Conservation (phyloP, 2,797 vertebrate genomes). For the Eospalax fontanierii region DNA sequence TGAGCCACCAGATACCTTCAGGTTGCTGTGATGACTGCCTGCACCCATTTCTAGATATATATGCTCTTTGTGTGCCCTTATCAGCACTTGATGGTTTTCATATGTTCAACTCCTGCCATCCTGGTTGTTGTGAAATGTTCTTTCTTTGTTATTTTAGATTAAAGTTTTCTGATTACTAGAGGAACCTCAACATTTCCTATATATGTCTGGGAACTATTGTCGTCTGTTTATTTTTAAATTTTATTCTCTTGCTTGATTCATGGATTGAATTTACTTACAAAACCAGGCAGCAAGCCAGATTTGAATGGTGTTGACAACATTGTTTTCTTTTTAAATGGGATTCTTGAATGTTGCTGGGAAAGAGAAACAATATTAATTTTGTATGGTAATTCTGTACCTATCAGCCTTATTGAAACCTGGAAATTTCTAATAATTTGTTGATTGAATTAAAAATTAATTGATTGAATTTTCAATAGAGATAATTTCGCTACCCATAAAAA, state of each 20-base stretch:
- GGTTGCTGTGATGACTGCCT: neutral
- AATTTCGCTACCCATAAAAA: neutral
- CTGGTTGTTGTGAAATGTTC: neutral
- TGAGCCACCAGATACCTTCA: neutral
- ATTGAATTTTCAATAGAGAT: conserved; percentile 21
- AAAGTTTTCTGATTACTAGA: conserved; percentile 34
- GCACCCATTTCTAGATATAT: neutral
- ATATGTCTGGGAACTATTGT: neutral
- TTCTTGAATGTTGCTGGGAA: neutral
- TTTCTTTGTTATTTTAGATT: conserved; percentile 27
- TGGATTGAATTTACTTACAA: conserved; percentile 33
- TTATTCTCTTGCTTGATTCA: conserved; percentile 1
- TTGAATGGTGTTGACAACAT: neutral
- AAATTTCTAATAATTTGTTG: neutral
- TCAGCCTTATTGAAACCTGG: conserved; percentile 35
- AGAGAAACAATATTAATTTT: conserved; percentile 19
- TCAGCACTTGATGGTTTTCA: neutral
- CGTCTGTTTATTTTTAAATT: conserved; percentile 7
- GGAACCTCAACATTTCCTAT: neutral
- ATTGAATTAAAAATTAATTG: neutral
- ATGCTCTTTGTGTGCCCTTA: neutral
- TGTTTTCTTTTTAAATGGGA: conserved; percentile 26
- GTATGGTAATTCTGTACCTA: neutral
- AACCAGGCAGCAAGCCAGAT: neutral
- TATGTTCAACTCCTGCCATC: neutral